Percentiles rank a stretch among this genome's conserved stretches.
These are phyloP conservation scores for Latrodectus elegans DNA, from an alignment of 2,888 invertebrate species.

Conservation along the genomic window DNA sequence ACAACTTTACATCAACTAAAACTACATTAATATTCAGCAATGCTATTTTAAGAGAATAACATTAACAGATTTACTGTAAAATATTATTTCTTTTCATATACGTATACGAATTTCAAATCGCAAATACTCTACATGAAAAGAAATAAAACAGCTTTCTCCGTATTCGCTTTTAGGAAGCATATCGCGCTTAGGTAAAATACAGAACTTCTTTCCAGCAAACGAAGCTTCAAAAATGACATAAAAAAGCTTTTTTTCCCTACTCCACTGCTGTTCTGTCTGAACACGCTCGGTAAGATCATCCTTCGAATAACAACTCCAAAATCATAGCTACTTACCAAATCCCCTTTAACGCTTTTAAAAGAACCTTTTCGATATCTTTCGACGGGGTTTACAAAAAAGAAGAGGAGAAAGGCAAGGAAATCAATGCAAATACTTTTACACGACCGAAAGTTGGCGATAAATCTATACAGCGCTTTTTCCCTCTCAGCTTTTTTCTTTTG, in stretches of 20 bases:
- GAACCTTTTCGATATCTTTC: slow-evolving; percentile 11
- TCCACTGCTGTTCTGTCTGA: background rate
- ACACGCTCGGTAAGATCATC: background rate
- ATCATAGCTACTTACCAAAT: slow-evolving; percentile 30
- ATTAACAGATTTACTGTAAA: too few relatives aligned
- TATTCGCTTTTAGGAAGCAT: too few relatives aligned
- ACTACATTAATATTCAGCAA: too few relatives aligned
- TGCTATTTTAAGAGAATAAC: too few relatives aligned
- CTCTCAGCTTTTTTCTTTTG: background rate
- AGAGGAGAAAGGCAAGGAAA: background rate
- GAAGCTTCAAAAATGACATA: background rate
- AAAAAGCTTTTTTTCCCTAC: background rate
- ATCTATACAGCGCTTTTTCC: slow-evolving; percentile 20
- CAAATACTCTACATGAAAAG: too few relatives aligned
- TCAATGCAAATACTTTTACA: slow-evolving; percentile 63
- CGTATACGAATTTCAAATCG: too few relatives aligned
- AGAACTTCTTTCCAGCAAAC: background rate
- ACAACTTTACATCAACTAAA: too few relatives aligned
- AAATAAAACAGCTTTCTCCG: too few relatives aligned
- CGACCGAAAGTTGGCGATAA: slow-evolving; percentile 39
- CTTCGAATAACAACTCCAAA: slow-evolving; percentile 5
- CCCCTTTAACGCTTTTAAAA: slow-evolving; percentile 43
- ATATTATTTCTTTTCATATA: too few relatives aligned
- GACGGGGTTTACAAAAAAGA: background rate
- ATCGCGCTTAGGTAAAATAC: background rate